phyloP scores from a whole-genome alignment of 2,113 vertebrate genomes.

The Gymnocephalus cernua region DNA sequence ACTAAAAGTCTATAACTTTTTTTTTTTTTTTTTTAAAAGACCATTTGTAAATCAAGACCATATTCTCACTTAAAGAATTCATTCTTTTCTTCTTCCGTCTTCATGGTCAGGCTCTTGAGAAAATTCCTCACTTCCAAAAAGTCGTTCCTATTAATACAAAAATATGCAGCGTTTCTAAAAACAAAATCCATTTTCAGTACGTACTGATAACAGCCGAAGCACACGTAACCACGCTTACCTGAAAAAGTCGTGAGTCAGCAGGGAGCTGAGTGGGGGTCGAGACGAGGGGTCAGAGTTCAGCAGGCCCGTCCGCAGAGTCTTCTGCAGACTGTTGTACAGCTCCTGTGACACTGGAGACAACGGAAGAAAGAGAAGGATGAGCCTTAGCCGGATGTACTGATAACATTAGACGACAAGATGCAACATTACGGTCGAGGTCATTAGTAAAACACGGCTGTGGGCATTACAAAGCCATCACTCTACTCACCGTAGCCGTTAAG shows the following conservation, averaged over 20 bases:
- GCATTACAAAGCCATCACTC: not conserved
- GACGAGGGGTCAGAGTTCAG: constrained; percentile 87
- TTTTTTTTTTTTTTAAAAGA: not conserved
- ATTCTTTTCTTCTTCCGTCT: constrained; percentile 97
- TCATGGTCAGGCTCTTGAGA: constrained; percentile 94
- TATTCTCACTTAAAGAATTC: constrained; percentile 97
- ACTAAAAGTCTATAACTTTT: not conserved
- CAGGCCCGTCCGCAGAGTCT: constrained; percentile 86
- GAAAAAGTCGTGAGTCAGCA: constrained; percentile 93
- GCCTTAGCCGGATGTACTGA: no score
- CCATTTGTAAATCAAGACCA: not conserved
- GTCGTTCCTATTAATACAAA: constrained; percentile 89
- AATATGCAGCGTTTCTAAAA: constrained; percentile 12
- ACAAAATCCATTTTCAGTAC: rapidly evolving
- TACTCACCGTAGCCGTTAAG: constrained; percentile 89
- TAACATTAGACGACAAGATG: not conserved
- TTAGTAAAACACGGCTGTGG: not conserved
- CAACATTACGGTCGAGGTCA: not conserved
- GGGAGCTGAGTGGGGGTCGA: constrained; percentile 87
- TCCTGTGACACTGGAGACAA: constrained; percentile 79
- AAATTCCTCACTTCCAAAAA: constrained; percentile 97
- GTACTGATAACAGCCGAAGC: not conserved
- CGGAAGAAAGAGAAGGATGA: not conserved
- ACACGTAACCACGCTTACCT: constrained; percentile 82
- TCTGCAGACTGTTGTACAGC: constrained; percentile 84